These are phyloP conservation scores for Anthophora plumipes DNA, from an alignment of 2,888 invertebrate species.

Conservation along the genomic window DNA sequence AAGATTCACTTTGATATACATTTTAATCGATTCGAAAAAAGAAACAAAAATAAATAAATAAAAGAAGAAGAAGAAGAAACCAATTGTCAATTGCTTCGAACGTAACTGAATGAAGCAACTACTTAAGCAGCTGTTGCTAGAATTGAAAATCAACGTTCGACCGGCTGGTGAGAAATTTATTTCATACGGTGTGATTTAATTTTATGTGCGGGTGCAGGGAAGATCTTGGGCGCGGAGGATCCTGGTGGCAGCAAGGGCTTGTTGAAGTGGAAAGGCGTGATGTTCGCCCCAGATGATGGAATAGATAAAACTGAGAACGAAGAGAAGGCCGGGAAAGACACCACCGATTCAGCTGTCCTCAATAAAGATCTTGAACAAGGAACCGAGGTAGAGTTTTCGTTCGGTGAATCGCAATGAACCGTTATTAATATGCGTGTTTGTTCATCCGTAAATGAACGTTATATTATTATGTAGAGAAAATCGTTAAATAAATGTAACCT, in stretches of 20 bases:
- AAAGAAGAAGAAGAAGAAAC: not conserved
- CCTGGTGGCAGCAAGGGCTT: constrained; percentile 86
- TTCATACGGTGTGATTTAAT: constrained; percentile 1
- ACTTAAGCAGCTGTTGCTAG: not conserved
- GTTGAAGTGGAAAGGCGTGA: constrained; percentile 92
- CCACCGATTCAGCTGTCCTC: constrained; percentile 58
- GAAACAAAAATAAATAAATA: too few species aligned
- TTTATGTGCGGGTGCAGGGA: constrained; percentile 70
- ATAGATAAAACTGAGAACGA: constrained; percentile 72
- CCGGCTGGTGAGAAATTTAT: not conserved
- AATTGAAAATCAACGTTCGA: not conserved
- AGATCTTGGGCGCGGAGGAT: constrained; percentile 81
- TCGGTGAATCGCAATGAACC: not conserved
- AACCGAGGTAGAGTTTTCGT: constrained; percentile 72
- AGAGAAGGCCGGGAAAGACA: constrained; percentile 82
- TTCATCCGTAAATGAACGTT: too few species aligned
- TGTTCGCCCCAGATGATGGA: constrained; percentile 89
- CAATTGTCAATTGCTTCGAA: not conserved
- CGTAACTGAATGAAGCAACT: not conserved
- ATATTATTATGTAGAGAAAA: too few species aligned
- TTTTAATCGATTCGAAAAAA: too few species aligned
- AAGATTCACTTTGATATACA: too few species aligned
- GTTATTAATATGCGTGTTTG: not conserved
- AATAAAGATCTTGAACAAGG: constrained; percentile 74
- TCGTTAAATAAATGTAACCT: too few species aligned